A percentile compares a stretch with the other conserved stretches of the same genome.
phyloP scores from a whole-genome alignment of 2,888 invertebrate genomes.

The Stenodera caucasica region DNA sequence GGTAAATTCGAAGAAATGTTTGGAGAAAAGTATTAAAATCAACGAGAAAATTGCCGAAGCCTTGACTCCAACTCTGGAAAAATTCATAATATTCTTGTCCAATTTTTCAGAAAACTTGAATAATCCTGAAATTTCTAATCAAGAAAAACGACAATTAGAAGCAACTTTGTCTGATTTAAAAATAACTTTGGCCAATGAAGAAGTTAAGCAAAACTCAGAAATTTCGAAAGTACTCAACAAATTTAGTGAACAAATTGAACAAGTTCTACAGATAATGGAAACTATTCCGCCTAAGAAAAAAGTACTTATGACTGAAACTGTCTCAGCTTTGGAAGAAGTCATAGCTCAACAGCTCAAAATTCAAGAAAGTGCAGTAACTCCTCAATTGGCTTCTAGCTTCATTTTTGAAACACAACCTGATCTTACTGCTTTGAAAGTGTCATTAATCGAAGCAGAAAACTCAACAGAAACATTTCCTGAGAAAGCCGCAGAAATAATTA shows the following conservation, averaged over 20 bases:
- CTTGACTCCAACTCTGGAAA: conserved; percentile 17
- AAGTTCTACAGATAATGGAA: no score
- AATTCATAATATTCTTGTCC: not conserved
- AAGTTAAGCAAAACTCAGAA: not conserved
- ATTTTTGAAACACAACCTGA: conserved; percentile 11
- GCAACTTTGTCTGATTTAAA: not conserved
- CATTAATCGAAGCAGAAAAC: conserved; percentile 15
- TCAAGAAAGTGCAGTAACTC: not conserved
- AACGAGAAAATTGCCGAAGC: not conserved
- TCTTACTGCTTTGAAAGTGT: conserved; percentile 18
- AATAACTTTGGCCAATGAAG: not conserved
- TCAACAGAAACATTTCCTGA: not conserved
- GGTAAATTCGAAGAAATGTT: not conserved
- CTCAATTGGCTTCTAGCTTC: conserved; percentile 3
- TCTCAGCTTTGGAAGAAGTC: not conserved
- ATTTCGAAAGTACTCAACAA: not conserved
- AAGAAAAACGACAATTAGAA: not conserved
- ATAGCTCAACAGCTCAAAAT: not conserved
- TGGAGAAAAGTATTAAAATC: not conserved
- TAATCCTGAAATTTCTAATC: not conserved
- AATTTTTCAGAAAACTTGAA: not conserved
- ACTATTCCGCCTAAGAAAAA: no score
- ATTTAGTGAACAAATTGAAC: not conserved
- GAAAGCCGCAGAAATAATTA: not conserved
- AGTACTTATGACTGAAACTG: no score